Evolutionary conservation across 2,113 vertebrate genomes (phyloP).

Genomic region (Pycnonotus jocosus): DNA sequence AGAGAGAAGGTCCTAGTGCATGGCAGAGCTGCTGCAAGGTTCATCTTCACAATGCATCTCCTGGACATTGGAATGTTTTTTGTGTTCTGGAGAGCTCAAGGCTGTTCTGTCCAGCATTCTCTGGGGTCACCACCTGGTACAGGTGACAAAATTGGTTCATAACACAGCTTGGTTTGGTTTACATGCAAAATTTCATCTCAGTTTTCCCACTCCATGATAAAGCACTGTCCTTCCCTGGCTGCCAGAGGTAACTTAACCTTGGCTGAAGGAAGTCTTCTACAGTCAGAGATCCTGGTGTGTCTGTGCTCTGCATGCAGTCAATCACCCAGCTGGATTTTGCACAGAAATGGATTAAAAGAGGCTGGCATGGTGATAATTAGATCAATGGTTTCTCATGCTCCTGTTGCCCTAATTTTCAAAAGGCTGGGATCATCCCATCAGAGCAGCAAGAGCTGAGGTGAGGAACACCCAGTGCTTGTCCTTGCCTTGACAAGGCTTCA

Average conservation of each 20-base stretch:
- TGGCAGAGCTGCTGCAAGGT: neutral
- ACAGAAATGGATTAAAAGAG: neutral
- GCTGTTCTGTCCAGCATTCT: neutral
- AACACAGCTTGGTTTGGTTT: neutral
- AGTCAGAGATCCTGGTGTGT: neutral
- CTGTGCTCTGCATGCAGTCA: neutral
- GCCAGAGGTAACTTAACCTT: neutral
- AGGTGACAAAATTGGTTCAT: neutral
- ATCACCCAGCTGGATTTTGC: neutral
- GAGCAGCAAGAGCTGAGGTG: neutral
- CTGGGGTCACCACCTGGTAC: accelerated
- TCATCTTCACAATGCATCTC: neutral
- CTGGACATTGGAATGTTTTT: neutral
- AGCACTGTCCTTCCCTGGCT: neutral
- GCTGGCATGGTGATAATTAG: neutral
- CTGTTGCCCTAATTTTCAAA: neutral
- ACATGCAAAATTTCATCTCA: neutral
- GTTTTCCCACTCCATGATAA: neutral
- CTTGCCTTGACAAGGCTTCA: neutral
- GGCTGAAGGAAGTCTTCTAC: neutral
- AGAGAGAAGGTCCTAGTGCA: neutral
- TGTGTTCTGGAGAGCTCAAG: neutral
- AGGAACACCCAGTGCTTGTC: neutral
- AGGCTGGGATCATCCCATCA: neutral
- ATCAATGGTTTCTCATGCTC: neutral